phyloP scores from a whole-genome alignment of 2,797 vertebrate species.

The Psittacula echo region DNA sequence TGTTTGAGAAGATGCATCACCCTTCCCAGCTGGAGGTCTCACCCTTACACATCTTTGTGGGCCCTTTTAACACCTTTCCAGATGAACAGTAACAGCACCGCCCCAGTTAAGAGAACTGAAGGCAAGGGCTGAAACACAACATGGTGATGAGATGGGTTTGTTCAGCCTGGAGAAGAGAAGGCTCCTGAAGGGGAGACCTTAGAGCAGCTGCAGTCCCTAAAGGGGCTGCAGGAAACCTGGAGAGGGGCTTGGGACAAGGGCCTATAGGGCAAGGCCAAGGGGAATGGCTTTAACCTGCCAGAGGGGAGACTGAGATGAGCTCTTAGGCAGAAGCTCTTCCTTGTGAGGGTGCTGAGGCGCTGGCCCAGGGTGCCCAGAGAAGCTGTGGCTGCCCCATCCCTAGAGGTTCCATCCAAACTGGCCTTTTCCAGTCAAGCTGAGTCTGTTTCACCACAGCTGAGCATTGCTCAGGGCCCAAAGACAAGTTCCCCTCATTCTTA shows the following conservation, averaged over 20 bases:
- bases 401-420: not conserved
- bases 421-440: not conserved
- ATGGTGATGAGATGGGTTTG: not conserved
- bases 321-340: too few species aligned
- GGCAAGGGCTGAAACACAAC: not conserved
- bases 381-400: not conserved
- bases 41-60: too few species aligned
- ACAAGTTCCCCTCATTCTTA: not conserved
- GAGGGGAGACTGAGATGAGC: too few species aligned
- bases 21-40: not conserved
- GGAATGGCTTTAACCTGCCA: too few species aligned
- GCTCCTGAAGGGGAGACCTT: too few species aligned
- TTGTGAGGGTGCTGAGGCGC: too few species aligned
- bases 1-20: not conserved
- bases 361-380: not conserved
- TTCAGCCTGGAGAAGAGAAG: not conserved
- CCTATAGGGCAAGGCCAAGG: too few species aligned
- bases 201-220: too few species aligned
- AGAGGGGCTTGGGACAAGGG: too few species aligned
- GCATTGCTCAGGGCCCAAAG: not conserved
- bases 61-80: not conserved
- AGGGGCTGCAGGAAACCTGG: too few species aligned
- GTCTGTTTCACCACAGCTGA: not conserved
- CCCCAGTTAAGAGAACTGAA: not conserved
- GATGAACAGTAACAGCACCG: not conserved